Percentiles rank a stretch among this genome's conserved stretches.
These are phyloP conservation scores for Limulus polyphemus DNA, from an alignment of 2,888 invertebrate species.

Conservation along the genomic window DNA sequence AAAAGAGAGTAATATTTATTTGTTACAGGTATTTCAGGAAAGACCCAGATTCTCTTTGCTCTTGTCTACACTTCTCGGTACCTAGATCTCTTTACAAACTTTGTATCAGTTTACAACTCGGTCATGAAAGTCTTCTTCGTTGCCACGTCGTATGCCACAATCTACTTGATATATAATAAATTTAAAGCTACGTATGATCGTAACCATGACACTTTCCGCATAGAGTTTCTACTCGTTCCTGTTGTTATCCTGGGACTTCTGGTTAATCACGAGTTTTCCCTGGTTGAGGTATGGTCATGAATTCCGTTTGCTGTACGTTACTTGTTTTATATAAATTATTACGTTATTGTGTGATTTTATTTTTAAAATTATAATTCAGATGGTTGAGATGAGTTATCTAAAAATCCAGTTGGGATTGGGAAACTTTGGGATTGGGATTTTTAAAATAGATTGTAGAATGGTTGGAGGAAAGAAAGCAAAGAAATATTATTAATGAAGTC, in stretches of 20 bases:
- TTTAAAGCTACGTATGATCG: conserved; percentile 95
- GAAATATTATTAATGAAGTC: no score
- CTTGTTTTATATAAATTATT: background rate
- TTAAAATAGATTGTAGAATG: no score
- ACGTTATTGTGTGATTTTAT: no score
- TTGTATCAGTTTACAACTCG: conserved; percentile 89
- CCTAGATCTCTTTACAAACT: conserved; percentile 86
- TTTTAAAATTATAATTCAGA: no score
- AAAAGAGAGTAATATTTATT: no score
- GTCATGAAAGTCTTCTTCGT: conserved; percentile 91
- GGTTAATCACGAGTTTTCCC: conserved; percentile 87
- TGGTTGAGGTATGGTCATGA: conserved; percentile 58
- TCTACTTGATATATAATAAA: conserved; percentile 91
- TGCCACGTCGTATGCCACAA: conserved; percentile 70
- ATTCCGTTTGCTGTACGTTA: no score
- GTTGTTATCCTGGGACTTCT: conserved; percentile 70
- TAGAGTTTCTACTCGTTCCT: conserved; percentile 86
- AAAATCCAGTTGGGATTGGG: no score
- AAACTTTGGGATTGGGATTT: no score
- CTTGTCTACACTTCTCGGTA: conserved; percentile 86
- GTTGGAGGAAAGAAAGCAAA: no score
- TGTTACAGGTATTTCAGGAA: conserved; percentile 78
- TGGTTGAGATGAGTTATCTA: no score
- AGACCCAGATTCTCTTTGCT: conserved; percentile 89
- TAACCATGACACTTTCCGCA: conserved; percentile 95